Conservation (phyloP, 1,140 invertebrate species). For the Psix sp. region DNA sequence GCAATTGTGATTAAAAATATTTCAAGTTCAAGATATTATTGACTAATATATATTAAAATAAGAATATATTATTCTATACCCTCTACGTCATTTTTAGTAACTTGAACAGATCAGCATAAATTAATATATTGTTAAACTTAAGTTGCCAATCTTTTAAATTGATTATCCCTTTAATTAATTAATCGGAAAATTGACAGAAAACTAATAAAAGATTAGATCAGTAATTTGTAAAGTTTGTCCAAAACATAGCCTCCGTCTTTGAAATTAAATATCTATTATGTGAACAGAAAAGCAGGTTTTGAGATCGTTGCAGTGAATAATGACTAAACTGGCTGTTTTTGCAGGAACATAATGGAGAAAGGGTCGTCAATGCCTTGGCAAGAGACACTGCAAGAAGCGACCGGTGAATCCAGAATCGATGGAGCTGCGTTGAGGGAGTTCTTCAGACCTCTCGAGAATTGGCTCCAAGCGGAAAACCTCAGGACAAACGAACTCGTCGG, state of each 20-base stretch:
- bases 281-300: not conserved
- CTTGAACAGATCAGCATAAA: too few relatives aligned
- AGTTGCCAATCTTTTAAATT: slow-evolving; percentile 17
- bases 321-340: slow-evolving; percentile 60
- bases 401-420: slow-evolving; percentile 86
- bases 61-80: too few relatives aligned
- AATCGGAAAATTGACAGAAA: slow-evolving; percentile 32
- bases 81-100: too few relatives aligned
- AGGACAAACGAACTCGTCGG: slow-evolving; percentile 87
- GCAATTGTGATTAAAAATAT: too few relatives aligned
- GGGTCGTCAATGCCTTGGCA: slow-evolving; percentile 92
- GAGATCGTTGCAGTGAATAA: too few relatives aligned
- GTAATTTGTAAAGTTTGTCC: slow-evolving; percentile 32
- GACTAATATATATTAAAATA: too few relatives aligned
- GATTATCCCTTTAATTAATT: slow-evolving; percentile 32
- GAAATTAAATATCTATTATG: slow-evolving; percentile 16
- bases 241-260: too few relatives aligned
- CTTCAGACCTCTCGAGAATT: slow-evolving; percentile 93
- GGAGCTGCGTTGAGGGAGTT: slow-evolving; percentile 93
- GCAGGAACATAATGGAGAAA: slow-evolving; percentile 88
- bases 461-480: slow-evolving; percentile 89
- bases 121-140: too few relatives aligned
- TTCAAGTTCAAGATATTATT: too few relatives aligned
- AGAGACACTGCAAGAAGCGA: slow-evolving; percentile 87
- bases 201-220: slow-evolving; percentile 18